phyloP scores from a whole-genome alignment of 2,113 vertebrate genomes.

The Ornithorhynchus anatinus region DNA sequence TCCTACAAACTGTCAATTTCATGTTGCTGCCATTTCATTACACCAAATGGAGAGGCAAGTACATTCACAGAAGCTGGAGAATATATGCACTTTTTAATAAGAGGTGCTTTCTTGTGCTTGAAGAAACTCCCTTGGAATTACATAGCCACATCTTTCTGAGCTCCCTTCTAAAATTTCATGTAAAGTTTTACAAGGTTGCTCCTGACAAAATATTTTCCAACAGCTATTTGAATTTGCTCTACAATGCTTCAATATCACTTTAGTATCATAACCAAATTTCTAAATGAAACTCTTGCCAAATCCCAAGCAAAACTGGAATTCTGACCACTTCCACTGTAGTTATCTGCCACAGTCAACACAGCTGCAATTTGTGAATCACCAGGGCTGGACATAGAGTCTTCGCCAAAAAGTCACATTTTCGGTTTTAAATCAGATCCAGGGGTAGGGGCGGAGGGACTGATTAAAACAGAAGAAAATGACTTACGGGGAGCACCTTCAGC shows the following conservation, averaged over 20 bases:
- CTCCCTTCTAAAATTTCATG: not conserved
- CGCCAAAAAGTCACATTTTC: conserved; percentile 36
- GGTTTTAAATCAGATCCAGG: conserved; percentile 7
- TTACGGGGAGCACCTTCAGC: conserved; percentile 98
- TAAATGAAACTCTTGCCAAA: not conserved
- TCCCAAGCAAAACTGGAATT: not conserved
- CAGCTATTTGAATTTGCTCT: too few relatives aligned
- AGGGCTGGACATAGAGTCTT: conserved; percentile 29
- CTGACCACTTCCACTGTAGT: not conserved
- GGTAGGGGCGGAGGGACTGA: too few relatives aligned
- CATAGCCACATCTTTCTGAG: not conserved
- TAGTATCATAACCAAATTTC: not conserved
- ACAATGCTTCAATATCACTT: not conserved
- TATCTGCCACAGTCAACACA: conserved; percentile 11
- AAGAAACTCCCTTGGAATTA: not conserved
- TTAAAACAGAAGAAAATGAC: conserved; percentile 59
- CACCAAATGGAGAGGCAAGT: conserved; percentile 4
- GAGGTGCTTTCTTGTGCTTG: not conserved
- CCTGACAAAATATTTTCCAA: too few relatives aligned
- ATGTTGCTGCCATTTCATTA: not conserved
- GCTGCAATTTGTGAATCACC: conserved; percentile 42
- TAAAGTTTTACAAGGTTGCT: not conserved
- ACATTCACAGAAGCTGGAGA: conserved; percentile 39
- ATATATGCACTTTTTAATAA: not conserved
- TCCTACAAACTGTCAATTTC: not conserved